phyloP scores from a whole-genome alignment of 2,888 invertebrate species.

The Amblyteles armatorius region DNA sequence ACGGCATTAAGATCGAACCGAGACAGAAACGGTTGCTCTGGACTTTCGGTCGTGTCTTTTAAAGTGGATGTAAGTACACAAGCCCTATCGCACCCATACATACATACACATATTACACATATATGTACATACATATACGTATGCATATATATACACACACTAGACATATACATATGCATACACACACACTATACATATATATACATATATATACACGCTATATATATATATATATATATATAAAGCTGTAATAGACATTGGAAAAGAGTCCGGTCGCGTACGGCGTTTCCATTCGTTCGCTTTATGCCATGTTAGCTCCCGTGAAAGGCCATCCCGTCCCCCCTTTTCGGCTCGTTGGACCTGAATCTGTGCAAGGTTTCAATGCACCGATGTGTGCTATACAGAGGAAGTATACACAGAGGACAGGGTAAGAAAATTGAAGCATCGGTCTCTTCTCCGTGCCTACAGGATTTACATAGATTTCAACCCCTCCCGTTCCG shows the following conservation, averaged over 20 bases:
- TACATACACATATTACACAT: slow-evolving; percentile 3
- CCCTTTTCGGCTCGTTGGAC: slow-evolving; percentile 27
- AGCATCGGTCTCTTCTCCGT: slow-evolving; percentile 27
- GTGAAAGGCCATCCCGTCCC: slow-evolving; percentile 38
- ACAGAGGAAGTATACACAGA: background rate
- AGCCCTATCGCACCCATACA: slow-evolving; percentile 20
- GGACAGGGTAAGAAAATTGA: slow-evolving; percentile 10
- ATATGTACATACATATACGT: background rate
- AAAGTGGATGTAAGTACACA: slow-evolving; percentile 52
- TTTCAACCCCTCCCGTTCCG: slow-evolving; percentile 25
- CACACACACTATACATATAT: background rate
- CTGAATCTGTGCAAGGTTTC: slow-evolving; percentile 23
- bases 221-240: slow-evolving; percentile 4
- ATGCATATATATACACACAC: too few relatives aligned
- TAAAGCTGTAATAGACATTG: slow-evolving; percentile 21
- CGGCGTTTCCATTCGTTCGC: slow-evolving; percentile 49
- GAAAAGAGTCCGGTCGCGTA: slow-evolving; percentile 25
- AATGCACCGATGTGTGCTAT: background rate
- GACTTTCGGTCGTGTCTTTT: slow-evolving; percentile 56
- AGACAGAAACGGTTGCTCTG: slow-evolving; percentile 41
- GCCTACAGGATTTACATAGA: slow-evolving; percentile 53
- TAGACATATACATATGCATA: background rate
- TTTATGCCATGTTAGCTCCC: slow-evolving; percentile 48
- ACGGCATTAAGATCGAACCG: slow-evolving; percentile 49
- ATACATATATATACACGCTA: too few relatives aligned